These are phyloP conservation scores for Platycnemis pennipes DNA, from an alignment of 2,888 invertebrate genomes.

Conservation along the genomic window DNA sequence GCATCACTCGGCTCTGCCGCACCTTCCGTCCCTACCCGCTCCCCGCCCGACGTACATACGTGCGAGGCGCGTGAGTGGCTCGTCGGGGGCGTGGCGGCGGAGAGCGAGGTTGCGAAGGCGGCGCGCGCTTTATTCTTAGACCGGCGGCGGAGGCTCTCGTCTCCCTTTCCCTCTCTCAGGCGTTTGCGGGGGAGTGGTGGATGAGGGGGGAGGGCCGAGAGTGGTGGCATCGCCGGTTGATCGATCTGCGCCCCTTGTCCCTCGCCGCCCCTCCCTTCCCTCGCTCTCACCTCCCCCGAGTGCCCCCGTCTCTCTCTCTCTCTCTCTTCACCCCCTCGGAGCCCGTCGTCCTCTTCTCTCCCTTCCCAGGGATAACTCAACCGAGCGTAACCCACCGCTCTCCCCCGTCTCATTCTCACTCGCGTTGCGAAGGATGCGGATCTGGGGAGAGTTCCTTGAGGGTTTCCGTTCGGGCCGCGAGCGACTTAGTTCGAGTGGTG, in stretches of 20 bases:
- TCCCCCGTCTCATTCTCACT: too few relatives aligned
- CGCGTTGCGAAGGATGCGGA: too few relatives aligned
- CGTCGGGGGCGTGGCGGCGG: background rate
- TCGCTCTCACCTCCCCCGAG: background rate
- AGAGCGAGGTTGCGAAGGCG: background rate
- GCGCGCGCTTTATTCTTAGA: slow-evolving; percentile 5
- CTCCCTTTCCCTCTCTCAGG: background rate
- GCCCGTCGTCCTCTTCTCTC: too few relatives aligned
- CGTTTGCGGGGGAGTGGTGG: background rate
- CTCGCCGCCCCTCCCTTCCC: background rate
- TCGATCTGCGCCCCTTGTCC: background rate
- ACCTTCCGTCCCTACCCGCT: too few relatives aligned
- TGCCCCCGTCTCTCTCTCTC: background rate
- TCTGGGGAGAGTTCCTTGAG: too few relatives aligned
- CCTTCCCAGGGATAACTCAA: too few relatives aligned
- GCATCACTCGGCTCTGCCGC: too few relatives aligned
- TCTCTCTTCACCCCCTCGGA: too few relatives aligned
- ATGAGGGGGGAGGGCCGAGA: background rate
- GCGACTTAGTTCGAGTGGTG: too few relatives aligned
- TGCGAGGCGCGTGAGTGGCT: background rate
- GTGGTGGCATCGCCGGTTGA: background rate
- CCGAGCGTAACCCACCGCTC: too few relatives aligned
- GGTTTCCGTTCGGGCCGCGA: too few relatives aligned
- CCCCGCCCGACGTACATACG: background rate
- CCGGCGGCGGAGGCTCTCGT: background rate